Percentiles rank a stretch among this genome's conserved stretches.
phyloP scores from a whole-genome alignment of 2,113 vertebrate species.

The Pardalotus punctatus region DNA sequence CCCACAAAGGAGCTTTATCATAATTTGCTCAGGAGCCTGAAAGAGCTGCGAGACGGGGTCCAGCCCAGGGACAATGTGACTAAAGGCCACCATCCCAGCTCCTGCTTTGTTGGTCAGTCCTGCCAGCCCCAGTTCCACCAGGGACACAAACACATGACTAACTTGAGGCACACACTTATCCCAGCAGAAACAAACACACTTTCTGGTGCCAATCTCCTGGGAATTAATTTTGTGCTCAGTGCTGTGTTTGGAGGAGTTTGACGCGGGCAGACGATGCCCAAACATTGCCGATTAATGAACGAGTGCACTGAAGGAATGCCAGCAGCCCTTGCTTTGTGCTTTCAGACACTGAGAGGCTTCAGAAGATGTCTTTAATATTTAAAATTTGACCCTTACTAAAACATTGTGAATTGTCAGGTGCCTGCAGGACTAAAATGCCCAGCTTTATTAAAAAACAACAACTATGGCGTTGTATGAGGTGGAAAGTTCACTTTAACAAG shows the following conservation, averaged over 20 bases:
- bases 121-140: background rate
- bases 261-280: background rate
- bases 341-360: background rate
- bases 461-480: background rate
- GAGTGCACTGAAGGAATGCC: background rate
- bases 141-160: constrained; percentile 20
- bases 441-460: background rate
- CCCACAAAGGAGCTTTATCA: background rate
- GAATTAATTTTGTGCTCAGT: background rate
- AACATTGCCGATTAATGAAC: background rate
- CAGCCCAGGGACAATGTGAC: background rate
- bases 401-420: background rate
- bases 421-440: background rate
- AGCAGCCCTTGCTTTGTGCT: background rate
- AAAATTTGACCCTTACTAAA: constrained; percentile 7
- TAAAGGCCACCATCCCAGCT: background rate
- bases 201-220: background rate
- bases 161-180: background rate
- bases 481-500: background rate
- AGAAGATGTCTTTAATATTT: constrained; percentile 29
- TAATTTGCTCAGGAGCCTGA: background rate
- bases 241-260: background rate
- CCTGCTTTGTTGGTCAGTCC: background rate
- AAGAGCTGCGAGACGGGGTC: background rate
- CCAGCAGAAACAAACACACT: background rate